A percentile compares a stretch with the other conserved stretches of the same genome.
Conservation (phyloP, 2,113 vertebrate genomes). For the Ornithorhynchus anatinus region DNA sequence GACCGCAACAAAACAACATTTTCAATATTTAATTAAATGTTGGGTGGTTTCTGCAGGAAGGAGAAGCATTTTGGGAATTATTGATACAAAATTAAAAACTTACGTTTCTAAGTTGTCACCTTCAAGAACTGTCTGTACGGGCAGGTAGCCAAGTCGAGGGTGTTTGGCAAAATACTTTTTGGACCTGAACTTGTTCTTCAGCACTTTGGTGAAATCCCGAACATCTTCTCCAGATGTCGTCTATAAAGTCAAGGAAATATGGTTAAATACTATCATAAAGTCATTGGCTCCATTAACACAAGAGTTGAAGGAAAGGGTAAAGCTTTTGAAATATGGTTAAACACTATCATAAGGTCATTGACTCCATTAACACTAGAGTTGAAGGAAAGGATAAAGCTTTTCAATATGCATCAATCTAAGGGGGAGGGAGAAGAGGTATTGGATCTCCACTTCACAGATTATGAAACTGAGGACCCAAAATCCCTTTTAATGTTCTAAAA, state of each 20-base stretch:
- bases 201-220: constrained; percentile 96
- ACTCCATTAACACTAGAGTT: neutral
- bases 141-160: constrained; percentile 93
- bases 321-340: constrained; percentile 28
- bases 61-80: neutral
- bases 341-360: neutral
- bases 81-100: constrained; percentile 58
- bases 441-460: too few relatives aligned
- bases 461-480: too few relatives aligned
- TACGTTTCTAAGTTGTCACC: constrained; percentile 97
- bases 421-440: too few relatives aligned
- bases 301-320: neutral
- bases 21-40: too few relatives aligned
- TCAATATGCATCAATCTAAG: too few relatives aligned
- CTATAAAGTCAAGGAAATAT: constrained; percentile 64
- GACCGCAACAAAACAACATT: too few relatives aligned
- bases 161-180: constrained; percentile 99
- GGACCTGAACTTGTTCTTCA: constrained; percentile 98
- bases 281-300: neutral
- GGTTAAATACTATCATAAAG: constrained; percentile 7
- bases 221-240: constrained; percentile 98
- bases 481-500: too few relatives aligned
- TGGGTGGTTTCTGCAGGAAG: neutral
- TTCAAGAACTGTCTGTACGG: constrained; percentile 96
- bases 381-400: neutral